Evolutionary conservation across 37 sponge, comb jelly and placozoan genomes (phyloP), one percentile per base, ranked within the genome.

Genomic region (Crambe crambe): DNA sequence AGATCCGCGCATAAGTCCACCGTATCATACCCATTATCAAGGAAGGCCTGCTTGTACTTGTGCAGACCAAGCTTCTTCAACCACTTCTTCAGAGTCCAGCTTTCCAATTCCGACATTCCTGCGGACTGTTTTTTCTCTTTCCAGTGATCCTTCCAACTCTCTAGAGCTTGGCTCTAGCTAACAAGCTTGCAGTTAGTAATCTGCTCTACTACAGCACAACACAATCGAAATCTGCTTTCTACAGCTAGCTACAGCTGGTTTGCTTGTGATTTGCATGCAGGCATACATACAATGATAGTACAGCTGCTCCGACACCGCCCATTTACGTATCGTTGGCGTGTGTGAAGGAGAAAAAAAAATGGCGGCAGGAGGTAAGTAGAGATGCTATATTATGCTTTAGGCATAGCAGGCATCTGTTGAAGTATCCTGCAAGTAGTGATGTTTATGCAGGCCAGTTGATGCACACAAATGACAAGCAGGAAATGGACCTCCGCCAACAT

Each of bases 11-110:
- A 81, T 4, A 93, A 70, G 17, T 83, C 65, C 1, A 54, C 69
- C 2, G 72, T 74, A 0, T 93, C 94, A 77, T 93, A 93, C 29
- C 94, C 94, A 51, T 93, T 93, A 44, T 93, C 94, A 15, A 82
- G 3, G 76, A 93, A 93, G 26, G 40, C 34, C 3, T 93, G 63
- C 34, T 38, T 58, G 81, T 90, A 93, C 20, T 78, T 39, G 71
- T 68, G 72, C 56, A 93, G 35, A 18, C 90, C 83, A 12, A 86
- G 42, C 4, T 26, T 64, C 31, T 81, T 64, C 58, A 93, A 67
- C 94, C 94, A 93, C 1, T 86, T 76, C 26, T 83, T 72, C 29
- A 91, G 79, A 70, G 77, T 64, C 86, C 86, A 91, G 25, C 70
- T 25, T 21, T 76, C 76, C 40, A 18, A 32, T 25, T 25, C 62